These are phyloP conservation scores for Lycorma delicatula DNA, from an alignment of 1,140 invertebrate genomes.

Conservation along the genomic window DNA sequence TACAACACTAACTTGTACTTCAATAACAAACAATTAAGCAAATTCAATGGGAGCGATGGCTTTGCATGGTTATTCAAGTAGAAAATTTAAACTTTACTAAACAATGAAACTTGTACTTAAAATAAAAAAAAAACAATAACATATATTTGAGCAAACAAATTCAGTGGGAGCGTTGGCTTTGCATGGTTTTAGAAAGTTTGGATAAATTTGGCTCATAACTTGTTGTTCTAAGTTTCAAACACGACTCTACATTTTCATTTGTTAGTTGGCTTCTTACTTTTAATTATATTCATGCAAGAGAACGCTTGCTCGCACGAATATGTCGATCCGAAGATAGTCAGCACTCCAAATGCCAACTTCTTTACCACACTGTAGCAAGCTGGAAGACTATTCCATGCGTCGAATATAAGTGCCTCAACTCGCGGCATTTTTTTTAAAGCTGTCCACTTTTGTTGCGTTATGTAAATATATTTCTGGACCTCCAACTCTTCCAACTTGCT, in stretches of 20 bases:
- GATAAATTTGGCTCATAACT: conserved; percentile 24
- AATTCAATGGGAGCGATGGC: conserved; percentile 10
- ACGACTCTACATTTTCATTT: conserved; percentile 27
- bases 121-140: conserved; percentile 1
- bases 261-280: conserved; percentile 30
- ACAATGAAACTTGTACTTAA: conserved; percentile 2
- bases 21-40: conserved; percentile 9
- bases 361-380: conserved; percentile 28
- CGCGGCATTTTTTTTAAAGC: conserved; percentile 23
- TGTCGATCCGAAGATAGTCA: conserved; percentile 26
- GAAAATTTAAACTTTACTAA: conserved; percentile 1
- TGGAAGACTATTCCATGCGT: conserved; percentile 27
- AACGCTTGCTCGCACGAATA: conserved; percentile 29
- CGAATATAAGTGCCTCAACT: conserved; percentile 26
- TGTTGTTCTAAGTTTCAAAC: conserved; percentile 26
- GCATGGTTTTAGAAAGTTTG: conserved; percentile 27
- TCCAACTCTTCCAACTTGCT: conserved; percentile 28
- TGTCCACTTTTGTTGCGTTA: conserved; percentile 27
- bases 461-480: conserved; percentile 24
- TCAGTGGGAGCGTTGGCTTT: conserved; percentile 25
- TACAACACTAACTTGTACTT: conserved; percentile 9
- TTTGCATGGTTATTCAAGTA: conserved; percentile 8
- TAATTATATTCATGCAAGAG: conserved; percentile 30
- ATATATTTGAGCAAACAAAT: neutral
- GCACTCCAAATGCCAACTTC: conserved; percentile 28